phyloP scores from a whole-genome alignment of 1,140 invertebrate species.

The Heliconius eleuchia region DNA sequence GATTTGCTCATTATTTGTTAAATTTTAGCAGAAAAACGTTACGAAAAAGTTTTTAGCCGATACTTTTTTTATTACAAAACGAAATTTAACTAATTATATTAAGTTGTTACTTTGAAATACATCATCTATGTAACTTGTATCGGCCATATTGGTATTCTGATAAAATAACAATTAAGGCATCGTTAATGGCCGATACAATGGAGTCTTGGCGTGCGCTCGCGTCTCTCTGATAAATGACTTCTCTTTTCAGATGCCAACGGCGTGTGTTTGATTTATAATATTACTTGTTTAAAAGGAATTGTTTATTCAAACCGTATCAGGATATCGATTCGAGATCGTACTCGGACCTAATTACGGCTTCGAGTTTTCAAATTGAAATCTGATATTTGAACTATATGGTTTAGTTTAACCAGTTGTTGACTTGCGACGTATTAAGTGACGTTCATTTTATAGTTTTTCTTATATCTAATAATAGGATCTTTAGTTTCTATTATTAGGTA shows the following conservation, averaged over 20 bases:
- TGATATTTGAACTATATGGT: background rate
- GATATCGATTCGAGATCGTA: slow-evolving; percentile 68
- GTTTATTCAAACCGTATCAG: slow-evolving; percentile 63
- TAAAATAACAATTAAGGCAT: slow-evolving; percentile 77
- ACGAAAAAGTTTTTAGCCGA: too few relatives aligned
- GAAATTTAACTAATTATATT: background rate
- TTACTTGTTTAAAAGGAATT: slow-evolving; percentile 71
- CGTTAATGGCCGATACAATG: slow-evolving; percentile 69
- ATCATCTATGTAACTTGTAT: slow-evolving; percentile 40
- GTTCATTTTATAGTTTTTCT: background rate
- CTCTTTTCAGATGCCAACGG: slow-evolving; percentile 60
- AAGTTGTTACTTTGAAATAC: background rate
- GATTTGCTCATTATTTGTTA: too few relatives aligned
- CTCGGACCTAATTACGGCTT: slow-evolving; percentile 39
- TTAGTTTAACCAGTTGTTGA: slow-evolving; percentile 8
- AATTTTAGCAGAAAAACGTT: too few relatives aligned
- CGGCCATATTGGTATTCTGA: slow-evolving; percentile 67
- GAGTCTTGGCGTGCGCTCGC: slow-evolving; percentile 53
- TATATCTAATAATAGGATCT: background rate
- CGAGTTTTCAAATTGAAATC: slow-evolving; percentile 3
- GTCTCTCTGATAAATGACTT: slow-evolving; percentile 72
- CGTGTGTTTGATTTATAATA: slow-evolving; percentile 78
- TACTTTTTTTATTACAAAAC: background rate
- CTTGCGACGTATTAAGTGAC: background rate
- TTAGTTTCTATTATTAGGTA: too few relatives aligned